Evolutionary conservation across 1,140 invertebrate species (phyloP).

Genomic region (Drosophila varians): DNA sequence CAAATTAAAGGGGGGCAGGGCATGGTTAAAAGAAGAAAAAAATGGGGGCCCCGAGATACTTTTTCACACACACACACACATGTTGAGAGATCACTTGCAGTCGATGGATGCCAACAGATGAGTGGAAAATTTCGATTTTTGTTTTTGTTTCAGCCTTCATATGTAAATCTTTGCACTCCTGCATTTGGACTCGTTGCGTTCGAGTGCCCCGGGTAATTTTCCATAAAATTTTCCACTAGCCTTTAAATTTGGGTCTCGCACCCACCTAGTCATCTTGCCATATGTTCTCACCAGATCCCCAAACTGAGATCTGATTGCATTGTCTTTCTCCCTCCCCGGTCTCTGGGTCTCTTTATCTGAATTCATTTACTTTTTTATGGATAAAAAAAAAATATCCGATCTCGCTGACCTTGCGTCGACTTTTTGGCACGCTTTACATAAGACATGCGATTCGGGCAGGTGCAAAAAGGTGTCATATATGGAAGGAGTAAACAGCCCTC

Average conservation of each 20-base stretch:
- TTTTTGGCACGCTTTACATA: conserved; percentile 58
- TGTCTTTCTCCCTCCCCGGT: not conserved
- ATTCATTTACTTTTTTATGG: not conserved
- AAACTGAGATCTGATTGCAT: not conserved
- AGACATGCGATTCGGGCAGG: conserved; percentile 23
- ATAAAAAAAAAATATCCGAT: conserved; percentile 18
- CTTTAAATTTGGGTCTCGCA: conserved; percentile 50
- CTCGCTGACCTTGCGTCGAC: conserved; percentile 42
- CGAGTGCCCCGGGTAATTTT: conserved; percentile 50
- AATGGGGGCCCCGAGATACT: conserved; percentile 11
- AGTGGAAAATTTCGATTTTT: conserved; percentile 76
- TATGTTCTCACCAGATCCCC: not conserved
- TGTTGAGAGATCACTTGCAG: conserved; percentile 34
- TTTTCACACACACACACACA: conserved; percentile 14
- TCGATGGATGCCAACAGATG: conserved; percentile 30
- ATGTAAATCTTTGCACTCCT: conserved; percentile 63
- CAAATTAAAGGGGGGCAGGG: conserved; percentile 5
- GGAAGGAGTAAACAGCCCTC: conserved; percentile 2
- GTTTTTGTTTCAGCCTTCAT: conserved; percentile 41
- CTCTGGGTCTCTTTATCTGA: not conserved
- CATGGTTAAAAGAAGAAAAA: conserved; percentile 1
- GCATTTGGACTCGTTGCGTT: conserved; percentile 15
- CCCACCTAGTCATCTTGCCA: not conserved
- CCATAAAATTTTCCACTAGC: conserved; percentile 65
- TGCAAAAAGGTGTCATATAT: conserved; percentile 25